phyloP scores from a whole-genome alignment of 1,140 invertebrate species.

The Laupala kohalensis region DNA sequence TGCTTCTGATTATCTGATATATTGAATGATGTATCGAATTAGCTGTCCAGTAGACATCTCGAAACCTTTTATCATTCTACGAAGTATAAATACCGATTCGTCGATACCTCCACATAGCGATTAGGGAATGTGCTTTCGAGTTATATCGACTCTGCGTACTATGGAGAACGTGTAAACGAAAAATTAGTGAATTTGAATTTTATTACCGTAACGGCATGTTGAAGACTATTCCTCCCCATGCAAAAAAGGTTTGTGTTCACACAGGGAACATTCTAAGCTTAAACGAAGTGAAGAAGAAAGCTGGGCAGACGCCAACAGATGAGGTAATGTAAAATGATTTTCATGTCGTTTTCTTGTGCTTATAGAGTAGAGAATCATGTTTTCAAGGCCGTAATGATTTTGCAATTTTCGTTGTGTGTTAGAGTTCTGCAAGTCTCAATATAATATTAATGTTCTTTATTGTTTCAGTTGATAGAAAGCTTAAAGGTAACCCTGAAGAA shows the following conservation, averaged over 20 bases:
- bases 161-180: not conserved
- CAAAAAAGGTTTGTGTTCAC: constrained; percentile 40
- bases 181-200: not conserved
- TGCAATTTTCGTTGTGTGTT: not conserved
- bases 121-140: not conserved
- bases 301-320: constrained; percentile 64
- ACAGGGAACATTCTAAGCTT: constrained; percentile 77
- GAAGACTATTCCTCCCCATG: constrained; percentile 4
- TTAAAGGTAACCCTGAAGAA: constrained; percentile 49
- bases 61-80: too few relatives aligned
- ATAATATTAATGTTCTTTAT: constrained; percentile 17
- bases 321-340: constrained; percentile 43
- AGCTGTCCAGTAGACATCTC: too few relatives aligned
- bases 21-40: too few relatives aligned
- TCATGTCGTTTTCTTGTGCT: constrained; percentile 1
- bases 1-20: too few relatives aligned
- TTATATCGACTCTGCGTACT: not conserved
- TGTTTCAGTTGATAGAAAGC: constrained; percentile 52
- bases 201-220: constrained; percentile 2
- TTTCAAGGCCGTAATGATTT: constrained; percentile 1
- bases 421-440: not conserved
- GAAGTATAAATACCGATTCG: not conserved
- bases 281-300: constrained; percentile 68
- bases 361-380: not conserved
- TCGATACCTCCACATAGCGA: too few relatives aligned